These are phyloP conservation scores for Apodemia mormo DNA, from an alignment of 2,888 invertebrate species.

Conservation along the genomic window DNA sequence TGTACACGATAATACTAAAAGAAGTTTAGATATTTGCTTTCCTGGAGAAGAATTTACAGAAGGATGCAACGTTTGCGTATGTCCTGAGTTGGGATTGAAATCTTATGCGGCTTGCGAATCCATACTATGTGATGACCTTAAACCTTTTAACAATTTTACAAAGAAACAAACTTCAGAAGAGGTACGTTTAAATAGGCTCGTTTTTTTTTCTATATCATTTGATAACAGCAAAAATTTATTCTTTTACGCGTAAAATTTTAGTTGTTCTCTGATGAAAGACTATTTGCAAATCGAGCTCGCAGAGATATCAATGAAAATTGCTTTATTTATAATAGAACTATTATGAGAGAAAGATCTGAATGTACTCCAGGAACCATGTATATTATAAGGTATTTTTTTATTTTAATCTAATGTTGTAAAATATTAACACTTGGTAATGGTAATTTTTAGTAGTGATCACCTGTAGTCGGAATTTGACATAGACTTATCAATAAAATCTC, in stretches of 20 bases:
- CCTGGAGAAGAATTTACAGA: constrained; percentile 67
- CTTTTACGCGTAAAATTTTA: too few relatives aligned
- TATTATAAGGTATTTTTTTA: constrained; percentile 51
- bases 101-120: constrained; percentile 59
- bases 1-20: constrained; percentile 41
- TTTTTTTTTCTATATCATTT: too few relatives aligned
- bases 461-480: too few relatives aligned
- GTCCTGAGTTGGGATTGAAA: constrained; percentile 67
- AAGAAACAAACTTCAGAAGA: background rate
- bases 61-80: constrained; percentile 68
- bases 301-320: constrained; percentile 41
- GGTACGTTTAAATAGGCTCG: background rate
- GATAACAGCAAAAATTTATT: too few relatives aligned
- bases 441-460: too few relatives aligned
- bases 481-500: too few relatives aligned
- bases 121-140: constrained; percentile 46
- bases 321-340: constrained; percentile 42
- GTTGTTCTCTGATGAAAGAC: too few relatives aligned
- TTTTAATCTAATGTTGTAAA: too few relatives aligned
- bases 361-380: constrained; percentile 65
- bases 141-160: background rate
- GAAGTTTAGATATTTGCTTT: constrained; percentile 61
- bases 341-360: constrained; percentile 37
- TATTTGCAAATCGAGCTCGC: constrained; percentile 27
- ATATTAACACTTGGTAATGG: too few relatives aligned